Evolutionary conservation across 1,140 invertebrate species (phyloP).

Genomic region (Neomicropteryx cornuta): DNA sequence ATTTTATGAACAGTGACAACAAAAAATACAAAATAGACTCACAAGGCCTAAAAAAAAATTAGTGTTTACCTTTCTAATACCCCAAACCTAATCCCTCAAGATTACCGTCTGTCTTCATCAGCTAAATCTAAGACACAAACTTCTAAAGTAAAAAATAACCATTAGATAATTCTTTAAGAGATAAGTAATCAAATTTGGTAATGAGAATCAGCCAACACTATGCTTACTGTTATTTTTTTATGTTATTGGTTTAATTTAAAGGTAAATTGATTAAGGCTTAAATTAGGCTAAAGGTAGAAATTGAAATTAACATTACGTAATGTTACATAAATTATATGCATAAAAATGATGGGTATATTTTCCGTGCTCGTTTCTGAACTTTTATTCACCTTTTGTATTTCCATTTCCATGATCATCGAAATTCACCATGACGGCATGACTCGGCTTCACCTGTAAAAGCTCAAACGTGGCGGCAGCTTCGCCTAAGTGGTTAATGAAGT

Average conservation of each 20-base stretch:
- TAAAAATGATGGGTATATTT: not conserved
- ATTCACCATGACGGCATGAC: constrained; percentile 36
- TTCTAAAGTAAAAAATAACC: too few relatives aligned
- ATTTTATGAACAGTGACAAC: too few relatives aligned
- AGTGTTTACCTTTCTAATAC: too few relatives aligned
- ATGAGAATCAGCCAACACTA: not conserved
- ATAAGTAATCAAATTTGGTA: too few relatives aligned
- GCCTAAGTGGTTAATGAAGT: constrained; percentile 40
- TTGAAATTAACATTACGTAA: not conserved
- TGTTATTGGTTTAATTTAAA: not conserved
- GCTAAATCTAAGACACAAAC: too few relatives aligned
- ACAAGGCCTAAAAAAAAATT: too few relatives aligned
- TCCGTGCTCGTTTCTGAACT: constrained; percentile 2
- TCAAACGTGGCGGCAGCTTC: constrained; percentile 50
- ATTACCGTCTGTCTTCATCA: too few relatives aligned
- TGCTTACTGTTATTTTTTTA: not conserved
- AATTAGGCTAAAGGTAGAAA: not conserved
- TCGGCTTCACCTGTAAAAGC: constrained; percentile 49
- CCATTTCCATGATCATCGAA: constrained; percentile 23
- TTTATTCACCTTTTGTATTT: constrained; percentile 28
- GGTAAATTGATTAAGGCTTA: not conserved
- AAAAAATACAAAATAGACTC: too few relatives aligned
- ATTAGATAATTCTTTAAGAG: too few relatives aligned
- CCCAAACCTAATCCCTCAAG: too few relatives aligned
- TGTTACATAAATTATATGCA: not conserved